A percentile compares a stretch with the other conserved stretches of the same genome.
These are phyloP conservation scores for Rhea pennata DNA, from an alignment of 2,113 vertebrate genomes.

Conservation along the genomic window DNA sequence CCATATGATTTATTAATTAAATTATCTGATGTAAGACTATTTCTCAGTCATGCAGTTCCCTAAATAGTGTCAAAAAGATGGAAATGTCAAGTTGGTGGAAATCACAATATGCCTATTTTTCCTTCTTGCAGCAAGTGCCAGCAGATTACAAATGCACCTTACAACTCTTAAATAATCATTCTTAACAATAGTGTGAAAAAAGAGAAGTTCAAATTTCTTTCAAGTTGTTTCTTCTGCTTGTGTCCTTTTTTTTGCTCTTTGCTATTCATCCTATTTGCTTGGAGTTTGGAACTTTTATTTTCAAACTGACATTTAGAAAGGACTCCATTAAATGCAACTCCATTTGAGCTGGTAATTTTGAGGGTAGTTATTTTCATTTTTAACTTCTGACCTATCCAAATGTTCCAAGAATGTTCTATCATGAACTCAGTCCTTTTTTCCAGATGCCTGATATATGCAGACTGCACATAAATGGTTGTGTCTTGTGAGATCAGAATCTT, in stretches of 20 bases:
- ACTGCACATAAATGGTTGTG: not conserved
- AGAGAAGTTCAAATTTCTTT: not conserved
- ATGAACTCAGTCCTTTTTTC: rapidly evolving
- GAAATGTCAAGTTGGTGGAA: not conserved
- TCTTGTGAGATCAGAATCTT: not conserved
- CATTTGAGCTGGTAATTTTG: not conserved
- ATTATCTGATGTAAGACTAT: not conserved
- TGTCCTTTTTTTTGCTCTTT: not conserved
- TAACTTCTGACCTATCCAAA: not conserved
- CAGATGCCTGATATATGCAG: not conserved
- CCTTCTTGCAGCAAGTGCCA: not conserved
- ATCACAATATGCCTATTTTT: not conserved
- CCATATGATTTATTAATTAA: conserved; percentile 31
- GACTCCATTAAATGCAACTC: not conserved
- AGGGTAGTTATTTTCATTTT: not conserved
- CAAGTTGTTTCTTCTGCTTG: not conserved
- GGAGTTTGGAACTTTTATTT: not conserved
- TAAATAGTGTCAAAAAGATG: not conserved
- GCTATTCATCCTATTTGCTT: not conserved
- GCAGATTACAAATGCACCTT: not conserved
- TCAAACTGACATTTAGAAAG: not conserved
- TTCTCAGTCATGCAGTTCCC: not conserved
- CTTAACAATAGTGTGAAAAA: not conserved
- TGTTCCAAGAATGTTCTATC: not conserved
- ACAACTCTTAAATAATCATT: not conserved